phyloP scores from a whole-genome alignment of 2,113 vertebrate species.

The Saguinus imperator region DNA sequence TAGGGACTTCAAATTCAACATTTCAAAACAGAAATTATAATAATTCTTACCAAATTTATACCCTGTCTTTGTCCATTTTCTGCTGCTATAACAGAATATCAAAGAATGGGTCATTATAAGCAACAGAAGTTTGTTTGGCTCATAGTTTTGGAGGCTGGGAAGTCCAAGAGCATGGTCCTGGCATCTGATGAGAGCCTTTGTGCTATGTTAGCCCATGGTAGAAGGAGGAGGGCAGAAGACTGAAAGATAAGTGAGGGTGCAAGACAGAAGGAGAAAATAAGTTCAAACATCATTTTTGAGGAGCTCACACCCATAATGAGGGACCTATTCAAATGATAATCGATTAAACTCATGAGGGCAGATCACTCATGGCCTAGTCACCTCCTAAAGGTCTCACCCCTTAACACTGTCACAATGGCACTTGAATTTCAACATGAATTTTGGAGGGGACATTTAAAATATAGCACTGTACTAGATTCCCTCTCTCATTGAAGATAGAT shows the following conservation, averaged over 20 bases:
- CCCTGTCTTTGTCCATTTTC: neutral
- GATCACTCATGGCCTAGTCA: neutral
- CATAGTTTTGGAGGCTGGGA: neutral
- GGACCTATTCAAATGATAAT: neutral
- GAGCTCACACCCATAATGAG: neutral
- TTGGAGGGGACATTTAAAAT: neutral
- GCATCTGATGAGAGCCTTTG: neutral
- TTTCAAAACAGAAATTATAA: conserved; percentile 28
- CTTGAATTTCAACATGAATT: neutral
- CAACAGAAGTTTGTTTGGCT: neutral
- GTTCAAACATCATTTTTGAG: neutral
- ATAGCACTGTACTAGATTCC: neutral
- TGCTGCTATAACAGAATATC: neutral
- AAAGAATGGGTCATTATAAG: neutral
- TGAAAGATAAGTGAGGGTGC: neutral
- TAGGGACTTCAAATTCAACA: neutral
- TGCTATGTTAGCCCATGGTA: neutral
- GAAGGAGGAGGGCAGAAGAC: neutral
- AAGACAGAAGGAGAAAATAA: neutral
- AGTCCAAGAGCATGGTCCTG: neutral
- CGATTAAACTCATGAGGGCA: neutral
- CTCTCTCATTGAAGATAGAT: neutral
- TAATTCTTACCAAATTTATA: neutral
- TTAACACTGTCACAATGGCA: neutral
- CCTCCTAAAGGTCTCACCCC: neutral